These are phyloP conservation scores for Craniophora ligustri DNA, from an alignment of 2,888 invertebrate species.

Conservation along the genomic window DNA sequence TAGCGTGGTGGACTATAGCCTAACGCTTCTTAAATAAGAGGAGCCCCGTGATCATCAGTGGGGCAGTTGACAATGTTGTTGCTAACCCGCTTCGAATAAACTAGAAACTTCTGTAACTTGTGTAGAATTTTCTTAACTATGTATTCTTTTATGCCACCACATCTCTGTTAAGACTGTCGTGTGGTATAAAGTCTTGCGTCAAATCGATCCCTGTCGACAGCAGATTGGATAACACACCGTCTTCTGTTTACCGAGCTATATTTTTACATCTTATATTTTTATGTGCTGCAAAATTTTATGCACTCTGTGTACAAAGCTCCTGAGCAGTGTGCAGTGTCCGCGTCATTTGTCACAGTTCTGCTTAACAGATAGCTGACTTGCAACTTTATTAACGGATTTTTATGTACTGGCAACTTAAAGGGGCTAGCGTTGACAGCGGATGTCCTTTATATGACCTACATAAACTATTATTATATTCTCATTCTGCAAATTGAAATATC, in stretches of 20 bases:
- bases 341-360: constrained; percentile 13
- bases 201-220: constrained; percentile 39
- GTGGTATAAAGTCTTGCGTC: constrained; percentile 40
- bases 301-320: constrained; percentile 8
- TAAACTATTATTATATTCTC: too few relatives aligned
- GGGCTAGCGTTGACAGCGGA: too few relatives aligned
- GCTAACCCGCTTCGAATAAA: too few relatives aligned
- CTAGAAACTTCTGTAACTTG: too few relatives aligned
- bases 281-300: constrained; percentile 39
- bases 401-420: constrained; percentile 1
- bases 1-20: too few relatives aligned
- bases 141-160: constrained; percentile 20
- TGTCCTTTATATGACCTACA: too few relatives aligned
- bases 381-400: constrained; percentile 10
- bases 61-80: too few relatives aligned
- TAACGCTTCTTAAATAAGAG: too few relatives aligned
- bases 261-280: constrained; percentile 39
- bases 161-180: constrained; percentile 14
- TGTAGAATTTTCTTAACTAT: constrained; percentile 13
- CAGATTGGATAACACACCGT: constrained; percentile 46
- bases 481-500: too few relatives aligned
- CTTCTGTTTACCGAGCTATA: constrained; percentile 34
- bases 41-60: too few relatives aligned
- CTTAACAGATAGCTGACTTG: constrained; percentile 12
- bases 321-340: constrained; percentile 15